Percentiles rank a stretch among this genome's conserved stretches.
These are phyloP conservation scores for Phenganax stokvisi DNA, from an alignment of 92 coral and sea anemone species.

Conservation along the genomic window DNA sequence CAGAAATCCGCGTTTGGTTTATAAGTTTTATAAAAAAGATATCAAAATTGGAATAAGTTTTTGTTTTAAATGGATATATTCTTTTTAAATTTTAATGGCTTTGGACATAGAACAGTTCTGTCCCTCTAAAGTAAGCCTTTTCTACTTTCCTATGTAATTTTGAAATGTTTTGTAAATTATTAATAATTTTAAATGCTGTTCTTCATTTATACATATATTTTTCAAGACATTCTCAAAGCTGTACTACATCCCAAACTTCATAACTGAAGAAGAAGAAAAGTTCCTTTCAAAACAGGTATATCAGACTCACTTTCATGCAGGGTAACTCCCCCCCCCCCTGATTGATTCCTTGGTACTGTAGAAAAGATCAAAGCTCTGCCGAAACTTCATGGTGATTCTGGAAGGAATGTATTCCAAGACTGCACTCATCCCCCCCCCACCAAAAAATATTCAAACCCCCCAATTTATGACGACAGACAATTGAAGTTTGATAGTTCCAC, in stretches of 20 bases:
- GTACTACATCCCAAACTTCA: slow-evolving; percentile 73
- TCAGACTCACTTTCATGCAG: not conserved
- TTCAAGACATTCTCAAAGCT: slow-evolving; percentile 60
- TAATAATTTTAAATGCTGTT: not conserved
- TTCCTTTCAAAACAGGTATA: slow-evolving; percentile 53
- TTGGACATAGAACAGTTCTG: slow-evolving; percentile 3
- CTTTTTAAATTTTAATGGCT: not conserved
- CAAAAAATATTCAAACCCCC: too few relatives aligned
- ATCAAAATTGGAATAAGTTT: not conserved
- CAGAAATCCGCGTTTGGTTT: not conserved
- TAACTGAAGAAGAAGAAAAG: slow-evolving; percentile 67
- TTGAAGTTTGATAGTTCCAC: not conserved
- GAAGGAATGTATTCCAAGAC: too few relatives aligned
- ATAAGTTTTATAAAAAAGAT: not conserved
- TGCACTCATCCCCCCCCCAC: too few relatives aligned
- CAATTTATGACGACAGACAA: not conserved
- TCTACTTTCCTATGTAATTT: not conserved
- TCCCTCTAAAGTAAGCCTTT: not conserved
- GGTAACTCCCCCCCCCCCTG: too few relatives aligned
- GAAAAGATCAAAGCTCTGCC: too few relatives aligned
- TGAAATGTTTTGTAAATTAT: not conserved
- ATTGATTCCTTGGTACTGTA: too few relatives aligned
- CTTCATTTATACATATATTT: not conserved
- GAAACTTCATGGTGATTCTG: too few relatives aligned
- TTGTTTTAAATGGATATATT: not conserved